Percentiles rank a stretch among this genome's conserved stretches.
Evolutionary conservation across 2,113 vertebrate species (phyloP).

Genomic region (Paradoxurus hermaphroditus): DNA sequence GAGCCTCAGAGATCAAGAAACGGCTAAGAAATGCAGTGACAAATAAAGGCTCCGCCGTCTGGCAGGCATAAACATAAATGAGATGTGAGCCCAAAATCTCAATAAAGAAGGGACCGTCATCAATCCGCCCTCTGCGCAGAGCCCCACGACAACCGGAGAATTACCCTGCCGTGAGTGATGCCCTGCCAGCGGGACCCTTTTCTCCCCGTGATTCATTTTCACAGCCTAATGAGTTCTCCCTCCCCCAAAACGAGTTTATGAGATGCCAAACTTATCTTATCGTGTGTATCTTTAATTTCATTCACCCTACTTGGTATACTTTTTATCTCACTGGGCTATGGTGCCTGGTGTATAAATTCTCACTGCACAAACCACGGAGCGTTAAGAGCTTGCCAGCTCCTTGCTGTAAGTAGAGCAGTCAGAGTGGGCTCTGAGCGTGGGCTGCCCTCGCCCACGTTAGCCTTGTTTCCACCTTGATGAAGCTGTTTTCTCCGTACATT

Average conservation of each 20-base stretch:
- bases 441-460: not conserved
- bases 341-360: constrained; percentile 17
- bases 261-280: constrained; percentile 68
- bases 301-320: constrained; percentile 38
- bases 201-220: constrained; percentile 67
- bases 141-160: constrained; percentile 50
- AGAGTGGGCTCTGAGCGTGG: not conserved
- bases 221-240: constrained; percentile 67
- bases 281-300: constrained; percentile 69
- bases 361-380: constrained; percentile 38
- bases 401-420: not conserved
- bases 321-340: constrained; percentile 42
- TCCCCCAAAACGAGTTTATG: not conserved
- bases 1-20: constrained; percentile 59
- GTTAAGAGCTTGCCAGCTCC: not conserved
- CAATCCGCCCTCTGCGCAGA: constrained; percentile 59
- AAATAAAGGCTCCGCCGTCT: constrained; percentile 65
- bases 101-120: constrained; percentile 76
- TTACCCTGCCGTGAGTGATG: constrained; percentile 68
- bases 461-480: not conserved
- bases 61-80: constrained; percentile 69
- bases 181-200: constrained; percentile 16
- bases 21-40: constrained; percentile 65
- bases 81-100: constrained; percentile 73
- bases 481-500: not conserved